phyloP scores from a whole-genome alignment of 53 echinoderm and acorn worm species.

The Patiria pectinifera region DNA sequence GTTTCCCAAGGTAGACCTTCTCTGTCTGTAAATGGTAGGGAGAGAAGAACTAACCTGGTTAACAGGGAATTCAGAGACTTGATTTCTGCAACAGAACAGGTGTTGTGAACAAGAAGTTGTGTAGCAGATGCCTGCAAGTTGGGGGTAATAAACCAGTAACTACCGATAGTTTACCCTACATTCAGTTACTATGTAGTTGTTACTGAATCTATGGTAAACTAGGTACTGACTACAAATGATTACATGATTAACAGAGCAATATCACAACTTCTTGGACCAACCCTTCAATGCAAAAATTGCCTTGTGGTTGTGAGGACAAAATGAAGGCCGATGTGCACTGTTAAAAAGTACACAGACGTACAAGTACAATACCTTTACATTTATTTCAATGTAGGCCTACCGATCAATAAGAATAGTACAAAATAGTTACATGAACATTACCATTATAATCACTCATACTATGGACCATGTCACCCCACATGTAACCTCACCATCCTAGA shows the following conservation, averaged over 20 bases:
- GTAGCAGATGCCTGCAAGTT: background rate
- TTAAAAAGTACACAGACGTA: background rate
- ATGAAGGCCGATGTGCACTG: background rate
- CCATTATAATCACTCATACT: background rate
- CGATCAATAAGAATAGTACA: background rate
- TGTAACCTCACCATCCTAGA: background rate
- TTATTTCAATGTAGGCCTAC: background rate
- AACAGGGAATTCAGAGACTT: background rate
- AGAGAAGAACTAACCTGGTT: slow-evolving; percentile 4
- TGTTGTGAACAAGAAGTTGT: background rate
- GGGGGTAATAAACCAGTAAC: background rate
- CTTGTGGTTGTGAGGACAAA: background rate
- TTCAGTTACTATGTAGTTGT: too few species aligned
- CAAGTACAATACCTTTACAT: background rate
- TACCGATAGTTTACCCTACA: background rate
- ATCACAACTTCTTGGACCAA: background rate
- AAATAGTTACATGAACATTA: background rate
- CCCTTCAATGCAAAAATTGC: background rate
- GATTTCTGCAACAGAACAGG: background rate
- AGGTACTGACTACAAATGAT: background rate
- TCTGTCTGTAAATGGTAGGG: slow-evolving; percentile 73
- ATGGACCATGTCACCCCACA: background rate
- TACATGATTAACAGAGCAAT: background rate
- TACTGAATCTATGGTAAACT: too few species aligned
- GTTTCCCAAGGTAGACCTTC: slow-evolving; percentile 95